Conservation (phyloP, 2,797 vertebrate genomes). For the Periparus ater region DNA sequence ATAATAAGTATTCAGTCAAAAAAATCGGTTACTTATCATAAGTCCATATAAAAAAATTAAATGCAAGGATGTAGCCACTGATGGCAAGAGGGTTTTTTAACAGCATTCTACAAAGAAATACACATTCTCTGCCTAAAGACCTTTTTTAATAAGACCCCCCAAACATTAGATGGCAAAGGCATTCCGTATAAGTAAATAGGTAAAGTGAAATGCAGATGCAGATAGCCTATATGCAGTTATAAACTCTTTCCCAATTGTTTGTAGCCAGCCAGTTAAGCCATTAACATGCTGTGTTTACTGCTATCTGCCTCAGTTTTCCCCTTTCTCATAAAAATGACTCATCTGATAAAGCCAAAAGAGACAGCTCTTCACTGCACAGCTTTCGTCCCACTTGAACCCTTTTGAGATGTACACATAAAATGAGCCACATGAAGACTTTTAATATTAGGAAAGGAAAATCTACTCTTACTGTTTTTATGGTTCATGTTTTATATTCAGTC, state of each 20-base stretch:
- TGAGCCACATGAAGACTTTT: neutral
- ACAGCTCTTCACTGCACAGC: neutral
- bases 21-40: neutral
- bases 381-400: neutral
- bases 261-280: neutral
- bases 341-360: neutral
- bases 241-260: neutral
- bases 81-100: neutral
- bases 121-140: neutral
- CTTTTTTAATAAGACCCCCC: neutral
- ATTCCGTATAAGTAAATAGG: neutral
- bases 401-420: neutral
- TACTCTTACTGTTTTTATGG: neutral
- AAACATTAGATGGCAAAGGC: neutral
- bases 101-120: neutral
- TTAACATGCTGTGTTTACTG: neutral
- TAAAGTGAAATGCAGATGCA: neutral
- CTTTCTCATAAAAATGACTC: neutral
- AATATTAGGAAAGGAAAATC: neutral
- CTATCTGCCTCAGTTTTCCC: neutral
- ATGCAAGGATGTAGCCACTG: neutral
- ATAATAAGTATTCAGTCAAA: neutral
- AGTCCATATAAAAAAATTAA: neutral
- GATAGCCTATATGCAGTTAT: neutral
- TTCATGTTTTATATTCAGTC: neutral